A percentile compares a stretch with the other conserved stretches of the same genome.
Evolutionary conservation across 2,797 vertebrate species (phyloP).

Genomic region (Gobio occitaniae): DNA sequence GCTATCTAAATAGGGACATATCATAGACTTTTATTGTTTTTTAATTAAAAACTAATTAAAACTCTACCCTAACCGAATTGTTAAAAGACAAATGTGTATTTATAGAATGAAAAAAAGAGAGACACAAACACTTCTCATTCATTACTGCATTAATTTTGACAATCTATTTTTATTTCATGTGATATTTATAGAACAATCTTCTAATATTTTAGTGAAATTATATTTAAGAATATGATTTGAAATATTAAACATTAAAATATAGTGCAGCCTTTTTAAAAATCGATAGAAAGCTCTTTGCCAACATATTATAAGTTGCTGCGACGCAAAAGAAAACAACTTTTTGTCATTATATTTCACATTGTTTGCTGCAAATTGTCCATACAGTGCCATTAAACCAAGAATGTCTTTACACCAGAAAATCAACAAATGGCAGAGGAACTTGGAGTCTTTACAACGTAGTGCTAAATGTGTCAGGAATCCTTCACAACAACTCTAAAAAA

Average conservation of each 20-base stretch:
- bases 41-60: too few relatives aligned
- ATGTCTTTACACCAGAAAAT: neutral
- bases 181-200: neutral
- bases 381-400: neutral
- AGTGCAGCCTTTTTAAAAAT: neutral
- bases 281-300: neutral
- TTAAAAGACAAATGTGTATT: neutral
- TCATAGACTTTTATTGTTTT: neutral
- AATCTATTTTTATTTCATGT: neutral
- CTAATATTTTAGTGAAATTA: neutral
- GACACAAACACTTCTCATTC: neutral
- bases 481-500: conserved; percentile 79
- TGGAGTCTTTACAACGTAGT: neutral
- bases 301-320: neutral
- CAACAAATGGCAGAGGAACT: neutral
- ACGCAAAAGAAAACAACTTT: neutral
- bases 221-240: neutral
- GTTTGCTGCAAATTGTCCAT: neutral
- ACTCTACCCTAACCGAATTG: neutral
- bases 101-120: neutral
- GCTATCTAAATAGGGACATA: neutral
- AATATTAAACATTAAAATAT: neutral
- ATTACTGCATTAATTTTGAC: neutral
- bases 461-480: neutral
- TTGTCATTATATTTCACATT: neutral